Conservation (phyloP, 2,797 vertebrate species). For the Crenuchus spilurus region DNA sequence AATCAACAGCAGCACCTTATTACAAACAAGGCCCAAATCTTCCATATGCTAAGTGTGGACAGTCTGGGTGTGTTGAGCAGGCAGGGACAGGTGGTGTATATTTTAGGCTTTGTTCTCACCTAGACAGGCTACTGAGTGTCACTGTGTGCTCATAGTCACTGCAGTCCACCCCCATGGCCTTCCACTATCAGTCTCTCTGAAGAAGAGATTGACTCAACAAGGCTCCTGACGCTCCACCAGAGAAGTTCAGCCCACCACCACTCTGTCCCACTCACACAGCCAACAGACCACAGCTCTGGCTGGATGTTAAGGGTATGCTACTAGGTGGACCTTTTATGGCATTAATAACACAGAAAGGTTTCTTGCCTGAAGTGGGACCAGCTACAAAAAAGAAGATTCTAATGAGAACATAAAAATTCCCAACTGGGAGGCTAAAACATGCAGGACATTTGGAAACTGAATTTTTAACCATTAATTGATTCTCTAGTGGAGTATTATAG, state of each 20-base stretch:
- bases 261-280: background rate
- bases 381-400: background rate
- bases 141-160: too few species aligned
- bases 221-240: background rate
- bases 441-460: background rate
- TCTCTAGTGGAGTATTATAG: background rate
- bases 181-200: background rate
- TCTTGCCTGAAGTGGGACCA: background rate
- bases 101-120: constrained; percentile 36
- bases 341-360: background rate
- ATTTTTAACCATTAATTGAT: constrained; percentile 1
- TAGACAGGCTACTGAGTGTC: background rate
- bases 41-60: background rate
- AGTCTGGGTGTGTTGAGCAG: constrained; percentile 10
- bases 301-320: background rate
- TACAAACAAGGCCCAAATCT: background rate
- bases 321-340: background rate
- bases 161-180: background rate
- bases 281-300: background rate
- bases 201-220: background rate
- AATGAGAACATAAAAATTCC: background rate
- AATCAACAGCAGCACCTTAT: background rate
- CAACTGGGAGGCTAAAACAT: background rate
- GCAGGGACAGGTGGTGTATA: constrained; percentile 29
- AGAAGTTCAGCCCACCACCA: background rate